Percentiles rank a stretch among this genome's conserved stretches.
Evolutionary conservation across 2,113 vertebrate species (phyloP).

Genomic region (Paraplagusia blochii): DNA sequence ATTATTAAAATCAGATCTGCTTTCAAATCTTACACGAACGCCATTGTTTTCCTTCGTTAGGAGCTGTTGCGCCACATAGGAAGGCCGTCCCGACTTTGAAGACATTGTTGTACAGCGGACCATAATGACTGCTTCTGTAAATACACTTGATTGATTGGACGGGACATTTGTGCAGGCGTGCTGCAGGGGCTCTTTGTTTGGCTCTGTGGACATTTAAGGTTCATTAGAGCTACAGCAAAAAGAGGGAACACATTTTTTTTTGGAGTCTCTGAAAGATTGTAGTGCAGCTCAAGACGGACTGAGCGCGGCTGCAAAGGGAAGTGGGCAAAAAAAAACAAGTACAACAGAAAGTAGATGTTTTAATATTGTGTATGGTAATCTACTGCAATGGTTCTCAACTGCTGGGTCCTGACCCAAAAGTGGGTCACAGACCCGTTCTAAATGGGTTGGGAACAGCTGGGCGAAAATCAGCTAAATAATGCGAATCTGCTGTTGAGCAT

Average conservation of each 20-base stretch:
- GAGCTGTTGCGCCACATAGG: background rate
- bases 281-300: conserved; percentile 13
- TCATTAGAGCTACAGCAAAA: conserved; percentile 41
- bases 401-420: too few species aligned
- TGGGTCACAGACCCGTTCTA: too few species aligned
- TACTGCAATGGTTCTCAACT: too few species aligned
- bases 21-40: conserved; percentile 8
- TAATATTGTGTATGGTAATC: too few species aligned
- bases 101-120: conserved; percentile 1
- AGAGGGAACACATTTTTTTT: conserved; percentile 31
- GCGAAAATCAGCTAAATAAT: too few species aligned
- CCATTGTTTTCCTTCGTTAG: background rate
- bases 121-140: conserved; percentile 28
- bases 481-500: too few species aligned
- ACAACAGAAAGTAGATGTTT: background rate
- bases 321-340: conserved; percentile 4
- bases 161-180: conserved; percentile 15
- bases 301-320: background rate
- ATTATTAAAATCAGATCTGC: conserved; percentile 25
- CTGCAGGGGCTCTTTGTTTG: conserved; percentile 20
- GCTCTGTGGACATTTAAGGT: conserved; percentile 24
- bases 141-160: conserved; percentile 42
- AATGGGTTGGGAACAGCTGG: too few species aligned
- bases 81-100: background rate
- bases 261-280: conserved; percentile 6